Base-by-base conservation (phyloP, 2,113 vertebrate species). In the Poeciliopsis prolifica region DNA sequence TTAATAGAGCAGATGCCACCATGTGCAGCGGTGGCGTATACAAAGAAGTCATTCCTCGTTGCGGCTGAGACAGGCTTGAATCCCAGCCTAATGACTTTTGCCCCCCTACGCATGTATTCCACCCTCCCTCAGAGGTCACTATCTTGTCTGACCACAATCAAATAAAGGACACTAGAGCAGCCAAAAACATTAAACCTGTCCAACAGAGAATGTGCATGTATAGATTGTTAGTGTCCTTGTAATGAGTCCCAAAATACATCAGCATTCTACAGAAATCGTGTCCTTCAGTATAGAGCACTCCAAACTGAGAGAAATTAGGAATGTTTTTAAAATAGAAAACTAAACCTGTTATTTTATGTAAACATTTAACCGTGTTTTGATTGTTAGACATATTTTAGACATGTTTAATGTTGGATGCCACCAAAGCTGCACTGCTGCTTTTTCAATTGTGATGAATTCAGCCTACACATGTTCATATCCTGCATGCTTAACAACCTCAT, bases 401-500 rank as follows among this genome's bases (percentile, higher is more conserved):
- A 65, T 51, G 66, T 82, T 44, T 68, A n/a, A 61, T 69, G 30
- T 9, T 68, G 73, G 66, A 51, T 15, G 3, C 58, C 33, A 11
- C 72, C 77, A 33, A 74, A 65, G 68, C 75, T 33, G 65, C 65
- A 31, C 40, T 64, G 0, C 40, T 76, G 9, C 4, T 37, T 66
- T n/a, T 63, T 12, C 26, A 68, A 71, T 31, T 79, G 63, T 63
- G 68, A 68, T 78, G 79, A 64, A 74, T 88, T 74, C 77, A 84
- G 70, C 79, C 83, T 85, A 75, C 82, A 90, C 87, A 92, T 81
- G 92, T 89, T 93, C 81, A 85, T 91, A 94, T 93, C 91, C 92
- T 93, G 93, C 94, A 91, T 94, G 89, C 83, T 93, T 95, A 94
- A 96, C 94, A 93, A 93, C 90, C 88, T 92, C 80, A 77, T 93